Evolutionary conservation across 2,113 vertebrate genomes (phyloP).

Genomic region (Verasper variegatus): DNA sequence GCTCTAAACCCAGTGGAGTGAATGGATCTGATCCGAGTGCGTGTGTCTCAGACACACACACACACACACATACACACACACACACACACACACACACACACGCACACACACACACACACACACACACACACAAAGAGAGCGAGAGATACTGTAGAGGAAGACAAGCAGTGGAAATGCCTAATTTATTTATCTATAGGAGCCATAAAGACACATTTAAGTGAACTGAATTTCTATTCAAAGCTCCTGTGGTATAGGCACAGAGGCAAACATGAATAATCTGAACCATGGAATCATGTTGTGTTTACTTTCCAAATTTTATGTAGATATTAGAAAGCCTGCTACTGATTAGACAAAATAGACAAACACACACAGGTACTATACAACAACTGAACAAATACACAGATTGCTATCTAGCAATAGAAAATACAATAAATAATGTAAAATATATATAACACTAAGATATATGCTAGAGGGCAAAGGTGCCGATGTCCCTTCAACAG

Average conservation of each 20-base stretch:
- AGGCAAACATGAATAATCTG: not conserved
- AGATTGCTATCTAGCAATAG: too few species aligned
- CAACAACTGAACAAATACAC: too few species aligned
- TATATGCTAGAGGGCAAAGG: too few species aligned
- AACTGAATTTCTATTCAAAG: not conserved
- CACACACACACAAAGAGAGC: conserved; percentile 27
- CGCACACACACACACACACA: conserved; percentile 1
- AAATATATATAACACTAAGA: too few species aligned
- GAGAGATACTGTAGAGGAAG: conserved; percentile 14
- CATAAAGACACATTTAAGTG: conserved; percentile 15
- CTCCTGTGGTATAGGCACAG: not conserved
- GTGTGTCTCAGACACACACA: conserved; percentile 18
- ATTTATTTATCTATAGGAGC: conserved; percentile 12
- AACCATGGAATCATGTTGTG: not conserved
- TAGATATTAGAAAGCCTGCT: not conserved
- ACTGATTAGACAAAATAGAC: too few species aligned
- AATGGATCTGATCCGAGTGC: conserved; percentile 57
- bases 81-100: not conserved
- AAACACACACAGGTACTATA: too few species aligned
- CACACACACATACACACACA: conserved; percentile 1
- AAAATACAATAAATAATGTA: too few species aligned
- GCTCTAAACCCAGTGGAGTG: conserved; percentile 58
- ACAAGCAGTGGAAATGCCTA: not conserved
- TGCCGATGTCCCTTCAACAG: too few species aligned
- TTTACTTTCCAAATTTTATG: not conserved